A percentile compares a stretch with the other conserved stretches of the same genome.
Evolutionary conservation across 2,797 vertebrate genomes (phyloP).

Genomic region (Poeciliopsis infans): DNA sequence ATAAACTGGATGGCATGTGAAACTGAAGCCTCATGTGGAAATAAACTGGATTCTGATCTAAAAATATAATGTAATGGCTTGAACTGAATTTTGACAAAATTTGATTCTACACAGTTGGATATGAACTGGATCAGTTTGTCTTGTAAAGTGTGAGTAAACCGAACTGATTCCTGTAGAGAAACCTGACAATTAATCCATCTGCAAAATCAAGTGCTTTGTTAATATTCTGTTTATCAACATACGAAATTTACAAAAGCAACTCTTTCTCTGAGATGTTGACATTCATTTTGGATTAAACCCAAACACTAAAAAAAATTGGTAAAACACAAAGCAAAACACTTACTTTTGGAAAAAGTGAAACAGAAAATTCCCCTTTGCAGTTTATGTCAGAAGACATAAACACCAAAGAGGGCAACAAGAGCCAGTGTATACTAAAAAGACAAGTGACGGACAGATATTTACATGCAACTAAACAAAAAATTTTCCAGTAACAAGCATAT

Average conservation of each 20-base stretch:
- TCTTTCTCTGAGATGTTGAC: neutral
- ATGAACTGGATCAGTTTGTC: neutral
- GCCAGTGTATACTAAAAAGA: neutral
- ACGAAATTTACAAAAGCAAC: neutral
- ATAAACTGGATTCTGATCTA: neutral
- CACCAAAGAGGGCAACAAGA: neutral
- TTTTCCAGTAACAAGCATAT: slow-evolving; percentile 13
- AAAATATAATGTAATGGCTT: neutral
- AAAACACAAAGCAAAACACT: neutral
- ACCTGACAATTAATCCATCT: neutral
- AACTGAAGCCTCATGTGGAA: neutral
- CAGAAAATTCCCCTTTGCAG: neutral
- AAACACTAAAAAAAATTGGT: neutral
- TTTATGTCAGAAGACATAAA: slow-evolving; percentile 9
- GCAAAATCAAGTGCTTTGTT: neutral
- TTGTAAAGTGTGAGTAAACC: neutral
- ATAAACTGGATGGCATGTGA: neutral
- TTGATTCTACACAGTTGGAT: neutral
- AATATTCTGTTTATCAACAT: neutral
- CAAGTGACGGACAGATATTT: slow-evolving; percentile 24
- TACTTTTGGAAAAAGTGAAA: neutral
- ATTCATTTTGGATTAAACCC: slow-evolving; percentile 2
- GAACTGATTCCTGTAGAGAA: neutral
- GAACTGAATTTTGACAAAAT: neutral
- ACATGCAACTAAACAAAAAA: slow-evolving; percentile 20